Evolutionary conservation across 2,113 vertebrate genomes (phyloP), one percentile per base, ranked within the genome.

Genomic region (Austrofundulus limnaeus): DNA sequence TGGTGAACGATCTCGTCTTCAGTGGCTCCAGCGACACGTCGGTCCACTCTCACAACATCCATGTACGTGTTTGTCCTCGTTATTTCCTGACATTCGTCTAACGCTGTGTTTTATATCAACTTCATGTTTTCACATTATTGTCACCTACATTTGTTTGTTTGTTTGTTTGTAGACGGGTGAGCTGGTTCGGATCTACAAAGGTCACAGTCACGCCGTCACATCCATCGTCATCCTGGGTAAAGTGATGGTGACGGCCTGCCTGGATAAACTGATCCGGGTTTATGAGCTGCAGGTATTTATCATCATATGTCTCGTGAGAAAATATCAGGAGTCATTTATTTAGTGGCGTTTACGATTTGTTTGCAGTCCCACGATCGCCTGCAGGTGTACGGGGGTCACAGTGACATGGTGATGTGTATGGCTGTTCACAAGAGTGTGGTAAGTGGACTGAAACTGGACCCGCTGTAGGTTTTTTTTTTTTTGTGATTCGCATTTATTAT

Each of bases 401-500:
- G 91, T 47, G 96, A 98, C 72, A 97, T 98, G 97, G 95, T 98
- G 86, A 95, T 98, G 94, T 98, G 96, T 75, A 98, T 99, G 97
- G 90, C 93, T 52, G 90, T 99, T 55, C 94, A 98, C 76, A 98
- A 96, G 66, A 98, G 94, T 84, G 94, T 97, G 95, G 97, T 98
- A 90, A 88, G 90, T 85, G 8, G 16, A 50, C 17, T 38, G 5
- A 23, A 48, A 47, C 10, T 1, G 0, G 10, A 1, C 9, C 9
- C 15, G 0, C 15, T 38, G 11, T 20, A 47, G 39, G 15, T 15
- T 20, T 12, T 14, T 38, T 20, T 11, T 10, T 42, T 43, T 17
- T 6, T 43, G 15, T 45, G 7, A 11, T 17, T 43, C 8, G 2
- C 13, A 8, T 45, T 37, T 48, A 9, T 11, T 20, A 10, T 37